phyloP scores from a whole-genome alignment of 2,113 vertebrate species.

The Martes martes region DNA sequence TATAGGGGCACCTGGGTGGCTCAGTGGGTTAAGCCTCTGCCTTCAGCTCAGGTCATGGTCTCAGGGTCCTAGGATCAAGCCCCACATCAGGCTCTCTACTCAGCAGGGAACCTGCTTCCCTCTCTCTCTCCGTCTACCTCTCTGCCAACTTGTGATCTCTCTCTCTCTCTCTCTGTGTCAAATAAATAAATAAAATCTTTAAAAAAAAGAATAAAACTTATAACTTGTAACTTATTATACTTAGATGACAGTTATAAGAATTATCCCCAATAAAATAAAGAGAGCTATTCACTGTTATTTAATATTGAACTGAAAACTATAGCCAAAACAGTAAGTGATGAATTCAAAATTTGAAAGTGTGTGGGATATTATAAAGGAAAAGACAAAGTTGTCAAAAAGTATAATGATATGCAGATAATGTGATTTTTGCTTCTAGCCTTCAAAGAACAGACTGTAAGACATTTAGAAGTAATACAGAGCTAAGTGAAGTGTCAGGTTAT shows the following conservation, averaged over 20 bases:
- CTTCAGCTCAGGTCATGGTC: no score
- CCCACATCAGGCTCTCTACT: no score
- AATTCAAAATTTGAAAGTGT: not conserved
- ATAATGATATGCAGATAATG: not conserved
- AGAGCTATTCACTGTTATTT: not conserved
- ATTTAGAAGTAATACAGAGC: not conserved
- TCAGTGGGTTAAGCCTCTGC: no score
- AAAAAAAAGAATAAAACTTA: not conserved
- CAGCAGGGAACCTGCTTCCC: no score
- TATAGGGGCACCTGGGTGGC: not conserved
- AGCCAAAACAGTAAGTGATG: not conserved
- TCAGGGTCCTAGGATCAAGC: no score
- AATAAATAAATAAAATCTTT: no score
- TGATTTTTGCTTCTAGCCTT: not conserved
- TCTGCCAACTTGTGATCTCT: no score
- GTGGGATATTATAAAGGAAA: not conserved
- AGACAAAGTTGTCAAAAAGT: not conserved
- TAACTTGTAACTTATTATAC: not conserved
- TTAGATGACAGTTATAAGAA: not conserved
- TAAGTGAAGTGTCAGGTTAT: not conserved
- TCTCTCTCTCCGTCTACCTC: no score
- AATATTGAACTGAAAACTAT: not conserved
- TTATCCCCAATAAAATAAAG: not conserved
- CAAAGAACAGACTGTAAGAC: not conserved
- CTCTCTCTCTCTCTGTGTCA: no score